Evolutionary conservation across 2,888 invertebrate species (phyloP), one percentile per base, ranked within the genome.

Genomic region (Drosophila borealis): DNA sequence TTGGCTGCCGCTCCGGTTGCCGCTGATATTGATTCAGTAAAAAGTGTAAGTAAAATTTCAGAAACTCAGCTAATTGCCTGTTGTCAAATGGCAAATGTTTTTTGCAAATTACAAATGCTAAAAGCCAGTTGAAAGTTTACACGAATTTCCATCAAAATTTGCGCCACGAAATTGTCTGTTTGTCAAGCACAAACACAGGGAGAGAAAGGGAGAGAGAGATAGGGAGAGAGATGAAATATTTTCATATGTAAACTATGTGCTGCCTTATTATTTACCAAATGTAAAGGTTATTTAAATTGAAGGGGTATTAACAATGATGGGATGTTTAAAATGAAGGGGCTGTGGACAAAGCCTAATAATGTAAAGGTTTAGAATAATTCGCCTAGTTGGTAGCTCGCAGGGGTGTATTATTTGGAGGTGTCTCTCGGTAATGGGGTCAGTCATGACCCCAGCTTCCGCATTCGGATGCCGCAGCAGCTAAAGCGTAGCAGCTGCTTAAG

Each of bases 221-320:
- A 10, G 29, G 19, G 29, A 17, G 13, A 10, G 10, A 10, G 41
- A 42, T 2, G 4, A 11, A 36, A 50, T n/a, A 64, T 44, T 69
- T 68, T 56, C 17, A 29, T 54, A 61, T 59, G 63, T 51, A 53
- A 71, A 73, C 75, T 67, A 59, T 63, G 29, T 51, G 39, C 44
- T 37, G 46, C 41, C 56, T 70, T 67, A 71, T 72, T 69, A 68
- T 70, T 70, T 74, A 61, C 42, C 46, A 60, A 66, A 59, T 55
- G 46, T 59, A 29, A 56, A 64, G 46, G 29, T 29, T 29, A 29
- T 29, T 29, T 29, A 29, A 6, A 29, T 8, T 29, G 8, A 29
- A 29, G 29, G 29, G 29, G 8, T 29, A 29, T 29, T 29, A 29
- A 29, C 29, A 29, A 29, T 17, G 17, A 17, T 29, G 29, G 29